These are phyloP conservation scores for Chelon auratus DNA, from an alignment of 2,797 vertebrate genomes.

Conservation along the genomic window DNA sequence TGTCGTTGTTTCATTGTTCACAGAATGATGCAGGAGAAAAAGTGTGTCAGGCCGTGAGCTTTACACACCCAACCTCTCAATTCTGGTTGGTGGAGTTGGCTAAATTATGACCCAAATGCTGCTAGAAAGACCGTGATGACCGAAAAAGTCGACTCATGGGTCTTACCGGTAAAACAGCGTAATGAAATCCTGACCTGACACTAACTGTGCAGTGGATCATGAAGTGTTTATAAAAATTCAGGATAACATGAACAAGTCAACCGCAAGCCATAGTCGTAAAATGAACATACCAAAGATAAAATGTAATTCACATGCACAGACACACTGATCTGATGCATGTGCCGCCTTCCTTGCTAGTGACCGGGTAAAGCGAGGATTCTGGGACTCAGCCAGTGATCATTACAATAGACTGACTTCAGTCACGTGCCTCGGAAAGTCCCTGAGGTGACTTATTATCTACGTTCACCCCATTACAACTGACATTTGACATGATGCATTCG, in stretches of 20 bases:
- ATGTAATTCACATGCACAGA: background rate
- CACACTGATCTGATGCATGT: background rate
- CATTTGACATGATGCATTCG: conserved; percentile 4
- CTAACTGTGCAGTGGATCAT: background rate
- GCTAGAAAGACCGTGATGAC: background rate
- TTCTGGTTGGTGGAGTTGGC: too few species aligned
- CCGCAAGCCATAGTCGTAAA: background rate
- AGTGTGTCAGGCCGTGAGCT: too few species aligned
- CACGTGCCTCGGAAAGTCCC: conserved; percentile 2
- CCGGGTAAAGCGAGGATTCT: conserved; percentile 22
- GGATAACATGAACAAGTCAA: background rate
- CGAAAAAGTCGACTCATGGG: background rate
- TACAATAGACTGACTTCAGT: conserved; percentile 13
- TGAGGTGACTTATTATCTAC: conserved; percentile 4
- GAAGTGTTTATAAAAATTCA: background rate
- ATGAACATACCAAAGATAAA: background rate
- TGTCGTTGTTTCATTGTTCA: background rate
- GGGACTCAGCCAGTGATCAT: conserved; percentile 12
- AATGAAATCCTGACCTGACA: background rate
- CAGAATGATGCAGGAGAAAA: background rate
- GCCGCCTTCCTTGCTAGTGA: background rate
- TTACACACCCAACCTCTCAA: too few species aligned
- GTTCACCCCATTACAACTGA: conserved; percentile 26
- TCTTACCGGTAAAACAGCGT: background rate
- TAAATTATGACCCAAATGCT: background rate